These are phyloP conservation scores for Mus pahari DNA, from an alignment of 2,113 vertebrate species.

Conservation along the genomic window DNA sequence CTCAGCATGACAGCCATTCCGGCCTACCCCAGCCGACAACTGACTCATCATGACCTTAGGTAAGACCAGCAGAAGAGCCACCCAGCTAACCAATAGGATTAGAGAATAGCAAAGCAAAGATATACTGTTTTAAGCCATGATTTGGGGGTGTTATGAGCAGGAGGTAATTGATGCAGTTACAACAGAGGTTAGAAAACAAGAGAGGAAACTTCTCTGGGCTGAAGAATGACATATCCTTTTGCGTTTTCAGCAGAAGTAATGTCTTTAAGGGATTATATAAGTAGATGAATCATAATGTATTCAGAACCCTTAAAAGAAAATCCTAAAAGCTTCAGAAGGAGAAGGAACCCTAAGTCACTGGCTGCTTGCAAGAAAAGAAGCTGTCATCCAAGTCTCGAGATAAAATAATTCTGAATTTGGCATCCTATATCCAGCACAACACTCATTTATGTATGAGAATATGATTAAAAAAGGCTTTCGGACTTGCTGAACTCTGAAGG, in stretches of 20 bases:
- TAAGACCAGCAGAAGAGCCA: not conserved
- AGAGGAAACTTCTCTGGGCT: not conserved
- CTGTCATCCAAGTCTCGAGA: not conserved
- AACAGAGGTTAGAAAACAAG: not conserved
- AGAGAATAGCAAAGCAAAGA: not conserved
- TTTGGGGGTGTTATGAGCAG: not conserved
- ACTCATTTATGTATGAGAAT: not conserved
- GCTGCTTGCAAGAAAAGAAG: not conserved
- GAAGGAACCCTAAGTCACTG: not conserved
- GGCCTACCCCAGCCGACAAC: not conserved
- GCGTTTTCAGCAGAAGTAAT: not conserved
- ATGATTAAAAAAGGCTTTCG: not conserved
- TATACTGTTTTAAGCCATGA: not conserved
- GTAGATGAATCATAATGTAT: not conserved
- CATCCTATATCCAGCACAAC: not conserved
- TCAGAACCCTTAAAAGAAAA: not conserved
- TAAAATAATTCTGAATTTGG: slow-evolving; percentile 7
- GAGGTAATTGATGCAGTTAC: not conserved
- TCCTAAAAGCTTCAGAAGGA: not conserved
- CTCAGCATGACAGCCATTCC: not conserved
- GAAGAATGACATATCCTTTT: not conserved
- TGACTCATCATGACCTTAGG: not conserved
- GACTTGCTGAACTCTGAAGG: not conserved
- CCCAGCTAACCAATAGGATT: not conserved
- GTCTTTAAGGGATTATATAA: not conserved